phyloP scores from a whole-genome alignment of 2,888 invertebrate species.

The Sycophila texana region DNA sequence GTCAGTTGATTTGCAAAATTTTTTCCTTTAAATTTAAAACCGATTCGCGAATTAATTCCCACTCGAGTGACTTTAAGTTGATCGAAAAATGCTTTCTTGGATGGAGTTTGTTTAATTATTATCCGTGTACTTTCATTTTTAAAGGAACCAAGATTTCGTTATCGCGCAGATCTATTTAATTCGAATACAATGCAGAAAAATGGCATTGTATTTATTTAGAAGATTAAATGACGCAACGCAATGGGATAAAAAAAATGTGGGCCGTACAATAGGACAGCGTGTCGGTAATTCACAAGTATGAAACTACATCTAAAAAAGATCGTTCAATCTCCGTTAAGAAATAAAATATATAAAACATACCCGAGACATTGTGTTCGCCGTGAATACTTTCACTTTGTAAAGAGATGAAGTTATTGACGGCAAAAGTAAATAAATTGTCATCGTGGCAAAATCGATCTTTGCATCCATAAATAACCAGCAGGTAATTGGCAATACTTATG shows the following conservation, averaged over 20 bases:
- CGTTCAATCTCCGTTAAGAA: constrained; percentile 21
- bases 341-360: constrained; percentile 42
- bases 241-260: constrained; percentile 4
- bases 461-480: background rate
- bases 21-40: too few relatives aligned
- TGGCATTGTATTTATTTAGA: constrained; percentile 39
- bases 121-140: constrained; percentile 14
- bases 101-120: constrained; percentile 2
- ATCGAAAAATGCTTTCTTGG: too few relatives aligned
- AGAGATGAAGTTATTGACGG: background rate
- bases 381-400: constrained; percentile 43
- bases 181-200: constrained; percentile 7
- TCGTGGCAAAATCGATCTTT: constrained; percentile 10
- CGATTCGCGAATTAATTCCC: too few relatives aligned
- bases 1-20: too few relatives aligned
- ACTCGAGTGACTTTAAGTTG: too few relatives aligned
- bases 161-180: background rate
- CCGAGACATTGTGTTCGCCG: constrained; percentile 14
- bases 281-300: constrained; percentile 18
- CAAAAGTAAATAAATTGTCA: constrained; percentile 36
- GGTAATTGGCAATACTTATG: background rate
- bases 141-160: background rate
- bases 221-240: constrained; percentile 37
- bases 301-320: constrained; percentile 23
- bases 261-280: constrained; percentile 35